phyloP scores from a whole-genome alignment of 2,113 vertebrate species.

The Peromyscus californicus region DNA sequence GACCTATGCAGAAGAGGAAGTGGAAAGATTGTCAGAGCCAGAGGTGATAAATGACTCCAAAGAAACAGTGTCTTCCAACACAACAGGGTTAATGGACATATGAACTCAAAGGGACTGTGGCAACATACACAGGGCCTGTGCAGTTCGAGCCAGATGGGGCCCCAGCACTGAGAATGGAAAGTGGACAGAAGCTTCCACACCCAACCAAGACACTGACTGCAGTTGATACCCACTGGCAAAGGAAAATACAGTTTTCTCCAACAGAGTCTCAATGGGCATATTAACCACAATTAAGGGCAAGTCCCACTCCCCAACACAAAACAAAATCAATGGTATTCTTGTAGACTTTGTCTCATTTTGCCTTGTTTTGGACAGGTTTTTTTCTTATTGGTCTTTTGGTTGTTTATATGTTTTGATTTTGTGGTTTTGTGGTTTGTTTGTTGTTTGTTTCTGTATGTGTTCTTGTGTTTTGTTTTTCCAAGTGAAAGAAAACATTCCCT shows the following conservation, averaged over 20 bases:
- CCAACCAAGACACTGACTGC: not conserved
- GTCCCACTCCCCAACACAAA: not conserved
- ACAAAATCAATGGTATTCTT: not conserved
- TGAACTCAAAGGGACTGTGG: not conserved
- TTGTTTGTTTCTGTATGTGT: not conserved
- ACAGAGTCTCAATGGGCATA: not conserved
- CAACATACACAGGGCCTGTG: not conserved
- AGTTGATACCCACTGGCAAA: not conserved
- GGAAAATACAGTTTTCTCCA: not conserved
- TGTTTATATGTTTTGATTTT: not conserved
- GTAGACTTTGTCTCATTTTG: not conserved
- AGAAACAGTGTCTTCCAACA: not conserved
- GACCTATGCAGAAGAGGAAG: not conserved
- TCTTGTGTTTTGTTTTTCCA: not conserved
- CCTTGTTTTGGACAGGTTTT: not conserved
- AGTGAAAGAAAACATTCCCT: not conserved
- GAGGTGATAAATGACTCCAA: not conserved
- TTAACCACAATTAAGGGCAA: not conserved
- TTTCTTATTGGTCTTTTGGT: not conserved
- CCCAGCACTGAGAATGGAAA: not conserved
- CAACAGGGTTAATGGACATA: not conserved
- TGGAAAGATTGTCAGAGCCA: not conserved
- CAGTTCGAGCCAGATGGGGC: not conserved
- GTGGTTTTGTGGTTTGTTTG: not conserved
- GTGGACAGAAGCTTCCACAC: not conserved